Base-by-base conservation (phyloP, 2,888 invertebrate genomes). In the Capitulum mitella region DNA sequence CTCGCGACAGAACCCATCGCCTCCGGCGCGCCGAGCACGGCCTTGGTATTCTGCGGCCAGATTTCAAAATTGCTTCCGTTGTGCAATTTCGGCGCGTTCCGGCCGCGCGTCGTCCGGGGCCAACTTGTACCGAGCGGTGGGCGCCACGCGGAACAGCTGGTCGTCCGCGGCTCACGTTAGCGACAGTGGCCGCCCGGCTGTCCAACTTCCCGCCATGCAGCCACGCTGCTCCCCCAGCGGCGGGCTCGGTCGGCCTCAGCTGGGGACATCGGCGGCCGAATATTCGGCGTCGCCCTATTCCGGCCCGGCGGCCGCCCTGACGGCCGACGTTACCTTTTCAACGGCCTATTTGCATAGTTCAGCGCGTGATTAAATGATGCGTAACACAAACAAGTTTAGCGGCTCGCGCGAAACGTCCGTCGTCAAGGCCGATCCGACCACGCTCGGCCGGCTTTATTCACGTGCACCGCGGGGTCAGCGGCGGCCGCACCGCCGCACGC, bases 331-430 rank as follows among this genome's bases (percentile, higher is more conserved):
- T 29, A 64, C 16, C 64, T 64, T 64, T 64, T 29, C 29, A 19
- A 19, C 10, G 19, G 34, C 32, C 34, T 19, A 64, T 64, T 64
- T 34, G 34, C 64, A 64, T 34, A 64, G 19, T 34, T 34, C 29
- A 34, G 34, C 34, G 32, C 34, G 64, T 64, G 64, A 34, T 34
- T 77, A 64, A 58, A 64, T 19, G 64, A 64, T 29, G 64, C 34
- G 64, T 64, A 64, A 34, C 64, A 34, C 64, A 64, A 64, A 34
- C 64, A 64, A 29, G 64, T 64, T 64, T 64, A 64, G 34, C 34
- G 34, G 34, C 19, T 64, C 34, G 64, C 34, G 64, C 34, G 32
- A 34, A 64, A 64, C 19, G 64, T 19, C 64, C 34, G 14, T 34
- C 2, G 64, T 3, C 16, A n/a, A 12, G 58, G 12, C 51, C 51